Percentiles rank a stretch among this genome's conserved stretches.
phyloP scores from a whole-genome alignment of 2,888 invertebrate genomes.

The Stratiomys singularior region DNA sequence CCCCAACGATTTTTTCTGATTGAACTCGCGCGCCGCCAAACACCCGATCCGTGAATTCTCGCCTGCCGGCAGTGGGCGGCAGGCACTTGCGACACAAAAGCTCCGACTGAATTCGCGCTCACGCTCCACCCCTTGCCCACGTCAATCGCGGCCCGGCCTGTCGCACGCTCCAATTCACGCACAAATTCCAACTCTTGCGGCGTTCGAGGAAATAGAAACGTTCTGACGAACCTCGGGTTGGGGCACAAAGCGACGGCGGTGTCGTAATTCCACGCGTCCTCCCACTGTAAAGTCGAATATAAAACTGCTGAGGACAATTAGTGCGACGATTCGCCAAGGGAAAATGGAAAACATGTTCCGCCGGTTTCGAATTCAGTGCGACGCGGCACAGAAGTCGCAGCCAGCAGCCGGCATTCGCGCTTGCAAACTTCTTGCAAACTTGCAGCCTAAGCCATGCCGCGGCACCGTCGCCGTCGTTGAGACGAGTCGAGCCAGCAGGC shows the following conservation, averaged over 20 bases:
- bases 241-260: constrained; percentile 42
- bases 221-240: constrained; percentile 11
- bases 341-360: constrained; percentile 49
- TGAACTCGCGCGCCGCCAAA: not conserved
- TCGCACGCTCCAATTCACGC: constrained; percentile 1
- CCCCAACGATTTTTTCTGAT: not conserved
- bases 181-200: not conserved
- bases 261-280: constrained; percentile 44
- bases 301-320: constrained; percentile 51
- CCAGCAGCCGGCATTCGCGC: constrained; percentile 20
- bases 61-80: not conserved
- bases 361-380: constrained; percentile 44
- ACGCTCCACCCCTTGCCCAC: not conserved
- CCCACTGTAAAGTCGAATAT: constrained; percentile 49
- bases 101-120: not conserved
- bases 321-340: constrained; percentile 46
- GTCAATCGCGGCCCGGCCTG: not conserved
- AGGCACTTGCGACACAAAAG: not conserved
- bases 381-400: constrained; percentile 16
- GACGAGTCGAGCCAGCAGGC: not conserved
- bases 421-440: constrained; percentile 36
- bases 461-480: not conserved
- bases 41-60: not conserved
- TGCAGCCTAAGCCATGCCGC: constrained; percentile 1
- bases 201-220: not conserved